phyloP scores from a whole-genome alignment of 2,797 vertebrate species.

The Diplodus puntazzo region DNA sequence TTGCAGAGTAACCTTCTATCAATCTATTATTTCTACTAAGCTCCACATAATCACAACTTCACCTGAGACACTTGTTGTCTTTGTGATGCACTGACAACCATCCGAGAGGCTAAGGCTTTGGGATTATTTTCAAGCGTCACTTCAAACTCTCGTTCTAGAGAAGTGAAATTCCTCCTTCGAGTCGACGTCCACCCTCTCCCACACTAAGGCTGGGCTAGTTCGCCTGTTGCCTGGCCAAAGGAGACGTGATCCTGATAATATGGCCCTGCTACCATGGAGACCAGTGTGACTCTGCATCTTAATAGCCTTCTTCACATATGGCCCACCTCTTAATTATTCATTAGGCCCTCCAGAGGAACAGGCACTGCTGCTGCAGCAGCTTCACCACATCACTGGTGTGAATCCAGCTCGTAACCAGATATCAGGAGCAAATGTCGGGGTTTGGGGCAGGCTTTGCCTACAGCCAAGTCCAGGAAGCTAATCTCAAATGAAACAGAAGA shows the following conservation, averaged over 20 bases:
- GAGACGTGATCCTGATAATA: conserved; percentile 67
- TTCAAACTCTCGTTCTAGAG: background rate
- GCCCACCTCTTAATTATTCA: conserved; percentile 81
- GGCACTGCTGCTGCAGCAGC: conserved; percentile 23
- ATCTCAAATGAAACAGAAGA: conserved; percentile 23
- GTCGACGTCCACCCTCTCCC: conserved; percentile 4
- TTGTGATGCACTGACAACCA: background rate
- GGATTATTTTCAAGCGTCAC: background rate
- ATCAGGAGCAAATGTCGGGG: background rate
- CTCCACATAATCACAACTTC: background rate
- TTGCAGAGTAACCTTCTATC: no score
- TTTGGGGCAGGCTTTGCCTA: background rate
- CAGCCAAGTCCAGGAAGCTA: background rate
- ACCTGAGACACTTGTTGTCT: background rate
- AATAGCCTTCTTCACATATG: conserved; percentile 75
- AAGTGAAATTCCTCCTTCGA: conserved; percentile 8
- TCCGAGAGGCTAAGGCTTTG: background rate
- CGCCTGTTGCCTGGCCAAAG: conserved; percentile 28
- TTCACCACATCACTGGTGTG: conserved; percentile 50
- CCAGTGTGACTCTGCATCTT: conserved; percentile 80
- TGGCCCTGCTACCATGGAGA: conserved; percentile 75
- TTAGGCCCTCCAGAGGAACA: conserved; percentile 60
- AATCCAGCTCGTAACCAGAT: conserved; percentile 45
- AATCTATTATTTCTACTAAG: background rate
- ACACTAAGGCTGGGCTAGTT: conserved; percentile 1